Percentiles rank a stretch among this genome's conserved stretches.
Conservation (phyloP, 2,888 invertebrate species). For the Megamerina dolium region DNA sequence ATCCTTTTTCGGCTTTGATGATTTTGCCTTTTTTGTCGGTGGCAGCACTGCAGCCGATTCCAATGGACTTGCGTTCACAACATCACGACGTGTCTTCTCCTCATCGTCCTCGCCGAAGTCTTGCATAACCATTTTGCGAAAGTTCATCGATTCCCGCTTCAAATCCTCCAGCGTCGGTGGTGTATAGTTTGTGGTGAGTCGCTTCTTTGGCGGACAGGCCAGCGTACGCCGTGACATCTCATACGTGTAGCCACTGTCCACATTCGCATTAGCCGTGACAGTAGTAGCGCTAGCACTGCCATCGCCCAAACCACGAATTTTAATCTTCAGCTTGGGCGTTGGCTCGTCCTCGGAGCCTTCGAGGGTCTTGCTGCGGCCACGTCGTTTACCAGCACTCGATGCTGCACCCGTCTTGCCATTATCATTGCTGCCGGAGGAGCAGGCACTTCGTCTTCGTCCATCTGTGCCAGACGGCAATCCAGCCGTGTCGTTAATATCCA, state of each 20-base stretch:
- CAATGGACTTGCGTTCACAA: conserved; percentile 25
- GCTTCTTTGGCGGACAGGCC: conserved; percentile 76
- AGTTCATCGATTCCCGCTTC: conserved; percentile 82
- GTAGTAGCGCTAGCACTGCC: conserved; percentile 23
- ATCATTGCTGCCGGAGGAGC: conserved; percentile 46
- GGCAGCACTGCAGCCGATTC: conserved; percentile 16
- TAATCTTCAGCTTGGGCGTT: conserved; percentile 66
- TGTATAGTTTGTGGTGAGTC: conserved; percentile 52
- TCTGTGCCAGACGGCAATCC: conserved; percentile 32
- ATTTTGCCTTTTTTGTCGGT: conserved; percentile 34
- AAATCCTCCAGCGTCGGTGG: conserved; percentile 74
- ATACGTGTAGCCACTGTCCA: conserved; percentile 31
- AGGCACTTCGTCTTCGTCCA: conserved; percentile 52
- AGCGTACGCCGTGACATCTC: conserved; percentile 50
- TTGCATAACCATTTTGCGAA: conserved; percentile 75
- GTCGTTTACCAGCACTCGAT: conserved; percentile 41
- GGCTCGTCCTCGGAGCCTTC: conserved; percentile 47
- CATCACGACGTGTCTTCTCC: conserved; percentile 22
- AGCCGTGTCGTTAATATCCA: conserved; percentile 52
- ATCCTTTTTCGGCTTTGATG: conserved; percentile 51
- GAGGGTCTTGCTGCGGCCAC: conserved; percentile 45
- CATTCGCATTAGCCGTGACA: conserved; percentile 28
- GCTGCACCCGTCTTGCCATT: conserved; percentile 40
- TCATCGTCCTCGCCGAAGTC: conserved; percentile 67
- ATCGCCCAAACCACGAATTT: conserved; percentile 54